A percentile compares a stretch with the other conserved stretches of the same genome.
Conservation (phyloP, 1,140 invertebrate genomes). For the Brachionus sp. region DNA sequence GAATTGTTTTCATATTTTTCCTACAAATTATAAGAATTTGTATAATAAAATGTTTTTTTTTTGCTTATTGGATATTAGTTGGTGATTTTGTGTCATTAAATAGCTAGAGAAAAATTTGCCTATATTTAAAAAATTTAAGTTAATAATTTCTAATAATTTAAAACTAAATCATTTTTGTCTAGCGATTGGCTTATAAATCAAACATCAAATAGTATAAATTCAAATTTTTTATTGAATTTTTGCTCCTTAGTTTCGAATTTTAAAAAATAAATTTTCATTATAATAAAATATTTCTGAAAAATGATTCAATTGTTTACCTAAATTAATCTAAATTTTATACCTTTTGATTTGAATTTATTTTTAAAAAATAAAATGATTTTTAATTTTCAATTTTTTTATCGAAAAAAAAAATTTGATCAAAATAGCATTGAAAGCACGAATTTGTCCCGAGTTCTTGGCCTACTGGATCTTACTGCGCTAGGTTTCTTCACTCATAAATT, state of each 20-base stretch:
- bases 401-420: slow-evolving; percentile 51
- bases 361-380: slow-evolving; percentile 10
- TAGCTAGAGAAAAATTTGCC: neutral
- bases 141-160: neutral
- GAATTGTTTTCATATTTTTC: too few relatives aligned
- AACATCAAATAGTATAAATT: neutral
- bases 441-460: slow-evolving; percentile 70
- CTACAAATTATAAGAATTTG: too few relatives aligned
- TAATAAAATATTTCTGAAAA: slow-evolving; percentile 6
- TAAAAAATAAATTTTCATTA: neutral
- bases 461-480: slow-evolving; percentile 74
- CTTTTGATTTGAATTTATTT: neutral
- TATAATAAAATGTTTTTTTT: too few relatives aligned
- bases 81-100: neutral
- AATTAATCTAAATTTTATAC: neutral
- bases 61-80: neutral
- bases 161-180: neutral
- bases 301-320: neutral
- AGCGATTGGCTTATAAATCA: neutral
- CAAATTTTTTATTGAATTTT: neutral
- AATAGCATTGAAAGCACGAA: slow-evolving; percentile 59
- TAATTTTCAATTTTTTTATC: slow-evolving; percentile 41
- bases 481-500: neutral
- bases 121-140: neutral
- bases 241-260: neutral